Evolutionary conservation across 2,888 invertebrate genomes (phyloP), one percentile per base, ranked within the genome.

Genomic region (Cryptus armator): DNA sequence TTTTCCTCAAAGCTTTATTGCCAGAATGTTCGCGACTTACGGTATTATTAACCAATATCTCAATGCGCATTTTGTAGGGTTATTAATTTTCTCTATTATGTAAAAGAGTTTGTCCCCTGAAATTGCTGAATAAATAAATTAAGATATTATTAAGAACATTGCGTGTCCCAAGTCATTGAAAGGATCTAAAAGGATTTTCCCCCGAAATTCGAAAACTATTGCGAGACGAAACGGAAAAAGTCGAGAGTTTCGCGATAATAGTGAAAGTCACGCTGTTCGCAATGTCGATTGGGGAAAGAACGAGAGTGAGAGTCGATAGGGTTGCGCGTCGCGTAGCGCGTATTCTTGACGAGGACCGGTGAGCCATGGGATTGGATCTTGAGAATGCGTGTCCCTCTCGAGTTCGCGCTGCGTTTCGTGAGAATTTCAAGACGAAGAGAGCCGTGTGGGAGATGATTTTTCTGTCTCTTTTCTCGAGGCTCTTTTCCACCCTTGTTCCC

Each of bases 361-460:
- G 85, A 86, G 87, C 87, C 87, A 87, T 87, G 86, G 79, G 87
- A 90, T 89, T 88, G 88, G 89, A 89, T 90, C 86, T 87, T 88
- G 81, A 87, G 88, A 87, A 89, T 87, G 90, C 89, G 87, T 89
- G 90, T 88, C 88, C 87, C 89, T 88, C 88, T 12, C 72, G 74
- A 81, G 79, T 82, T 84, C 59, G 68, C 67, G 56, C 83, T 64
- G 48, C 51, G 51, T 62, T 79, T 71, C 64, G 51, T 32, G 44
- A 75, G 32, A 51, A 16, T 70, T 32, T 3, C 2, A 19, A 32
- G 32, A 3, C 44, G 46, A 44, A 29, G 62, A 48, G 71, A 44
- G 71, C 51, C 51, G 53, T 48, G 44, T 19, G 7, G 75, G 53
- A 32, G 53, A 43, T 24, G 70, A 74, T 59, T 74, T 46, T 68